Percentiles rank a stretch among this genome's conserved stretches.
These are phyloP conservation scores for Procavia capensis DNA, from an alignment of 2,113 vertebrate genomes.

Conservation along the genomic window DNA sequence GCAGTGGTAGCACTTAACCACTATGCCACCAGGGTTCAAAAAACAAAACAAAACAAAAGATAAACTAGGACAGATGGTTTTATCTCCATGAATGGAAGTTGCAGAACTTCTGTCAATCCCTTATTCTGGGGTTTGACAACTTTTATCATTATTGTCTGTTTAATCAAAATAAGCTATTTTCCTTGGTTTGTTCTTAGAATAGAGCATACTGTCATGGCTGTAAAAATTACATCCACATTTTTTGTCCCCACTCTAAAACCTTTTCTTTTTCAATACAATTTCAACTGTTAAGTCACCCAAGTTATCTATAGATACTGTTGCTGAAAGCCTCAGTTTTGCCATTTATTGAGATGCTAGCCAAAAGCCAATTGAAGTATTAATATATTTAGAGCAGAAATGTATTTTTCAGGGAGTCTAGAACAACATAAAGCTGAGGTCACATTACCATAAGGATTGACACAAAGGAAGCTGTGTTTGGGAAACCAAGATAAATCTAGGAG, in stretches of 20 bases:
- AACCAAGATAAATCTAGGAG: slow-evolving; percentile 66
- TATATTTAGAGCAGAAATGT: slow-evolving; percentile 82
- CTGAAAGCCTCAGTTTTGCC: slow-evolving; percentile 62
- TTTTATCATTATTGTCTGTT: slow-evolving; percentile 20
- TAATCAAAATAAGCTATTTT: slow-evolving; percentile 42
- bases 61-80: background rate
- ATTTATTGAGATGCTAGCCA: slow-evolving; percentile 74
- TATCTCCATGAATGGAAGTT: background rate
- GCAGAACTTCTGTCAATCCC: background rate
- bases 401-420: slow-evolving; percentile 82
- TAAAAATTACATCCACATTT: slow-evolving; percentile 2
- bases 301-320: slow-evolving; percentile 62
- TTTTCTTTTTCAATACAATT: slow-evolving; percentile 42
- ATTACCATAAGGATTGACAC: slow-evolving; percentile 77
- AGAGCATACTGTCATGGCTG: background rate
- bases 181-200: slow-evolving; percentile 57
- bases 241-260: background rate
- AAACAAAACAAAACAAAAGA: background rate
- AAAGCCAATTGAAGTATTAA: slow-evolving; percentile 77
- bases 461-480: slow-evolving; percentile 80
- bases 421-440: slow-evolving; percentile 85
- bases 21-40: no score
- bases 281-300: slow-evolving; percentile 55
- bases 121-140: slow-evolving; percentile 11
- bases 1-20: no score